phyloP scores from a whole-genome alignment of 2,888 invertebrate genomes.

The Lepidochrysops patricia region DNA sequence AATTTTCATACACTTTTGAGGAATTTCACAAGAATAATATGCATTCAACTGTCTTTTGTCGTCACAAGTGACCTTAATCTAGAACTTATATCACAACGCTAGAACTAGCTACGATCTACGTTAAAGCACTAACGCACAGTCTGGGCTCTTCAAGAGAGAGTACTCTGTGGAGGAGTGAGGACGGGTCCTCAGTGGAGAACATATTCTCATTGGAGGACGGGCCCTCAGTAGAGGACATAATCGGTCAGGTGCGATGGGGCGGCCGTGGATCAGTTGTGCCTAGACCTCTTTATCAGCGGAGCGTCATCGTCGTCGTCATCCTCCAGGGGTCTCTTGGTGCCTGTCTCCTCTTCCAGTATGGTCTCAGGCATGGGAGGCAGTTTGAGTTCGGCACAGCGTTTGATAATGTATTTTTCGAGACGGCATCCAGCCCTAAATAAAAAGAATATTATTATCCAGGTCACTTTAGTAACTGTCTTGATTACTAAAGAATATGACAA shows the following conservation, averaged over 20 bases:
- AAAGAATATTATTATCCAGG: too few relatives aligned
- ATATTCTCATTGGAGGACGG: too few relatives aligned
- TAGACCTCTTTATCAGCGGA: conserved; percentile 35
- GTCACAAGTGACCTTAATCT: conserved; percentile 14
- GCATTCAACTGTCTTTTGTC: background rate
- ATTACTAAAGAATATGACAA: too few relatives aligned
- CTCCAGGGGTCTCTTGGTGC: conserved; percentile 27
- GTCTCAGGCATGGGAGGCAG: conserved; percentile 66
- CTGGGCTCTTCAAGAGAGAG: conserved; percentile 33
- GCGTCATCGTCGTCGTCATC: conserved; percentile 29
- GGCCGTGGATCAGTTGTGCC: conserved; percentile 44
- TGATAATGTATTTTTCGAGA: conserved; percentile 81
- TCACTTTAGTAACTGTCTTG: too few relatives aligned
- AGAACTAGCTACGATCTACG: conserved; percentile 19
- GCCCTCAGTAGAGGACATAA: conserved; percentile 41
- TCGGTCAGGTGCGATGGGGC: conserved; percentile 32
- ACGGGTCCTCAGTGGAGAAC: conserved; percentile 41
- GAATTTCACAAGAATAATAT: background rate
- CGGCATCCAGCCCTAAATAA: conserved; percentile 81
- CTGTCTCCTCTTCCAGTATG: conserved; percentile 29
- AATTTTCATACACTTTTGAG: background rate
- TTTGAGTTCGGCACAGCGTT: conserved; percentile 80
- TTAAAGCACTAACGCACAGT: conserved; percentile 15
- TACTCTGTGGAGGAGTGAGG: too few relatives aligned
- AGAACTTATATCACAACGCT: conserved; percentile 22